Evolutionary conservation across 2,113 vertebrate genomes (phyloP).

Genomic region (Pluvianellus socialis): DNA sequence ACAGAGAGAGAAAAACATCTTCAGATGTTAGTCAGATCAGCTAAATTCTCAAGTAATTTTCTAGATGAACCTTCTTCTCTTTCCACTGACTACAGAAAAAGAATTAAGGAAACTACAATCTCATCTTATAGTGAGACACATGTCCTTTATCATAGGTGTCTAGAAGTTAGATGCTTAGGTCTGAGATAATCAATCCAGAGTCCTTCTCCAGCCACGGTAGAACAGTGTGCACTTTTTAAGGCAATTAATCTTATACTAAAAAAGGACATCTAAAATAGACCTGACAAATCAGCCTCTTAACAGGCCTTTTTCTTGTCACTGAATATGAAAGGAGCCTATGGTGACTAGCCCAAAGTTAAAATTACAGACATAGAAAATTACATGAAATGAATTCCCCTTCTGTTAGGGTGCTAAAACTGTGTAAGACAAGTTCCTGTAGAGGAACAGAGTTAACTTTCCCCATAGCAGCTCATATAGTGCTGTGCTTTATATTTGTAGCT

Average conservation of each 20-base stretch:
- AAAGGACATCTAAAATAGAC: neutral
- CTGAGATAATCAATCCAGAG: neutral
- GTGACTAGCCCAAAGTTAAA: neutral
- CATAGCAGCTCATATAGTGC: no score
- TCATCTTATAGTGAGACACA: neutral
- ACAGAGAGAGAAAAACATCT: neutral
- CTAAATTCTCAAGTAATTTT: neutral
- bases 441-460: neutral
- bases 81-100: neutral
- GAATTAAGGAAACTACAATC: neutral
- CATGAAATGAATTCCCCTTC: neutral
- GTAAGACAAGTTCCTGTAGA: neutral
- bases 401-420: neutral
- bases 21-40: neutral
- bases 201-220: neutral
- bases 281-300: neutral
- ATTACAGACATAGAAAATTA: neutral
- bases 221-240: fast-evolving
- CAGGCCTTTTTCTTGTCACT: neutral
- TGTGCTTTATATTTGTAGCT: neutral
- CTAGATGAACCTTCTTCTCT: neutral
- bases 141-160: neutral
- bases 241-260: neutral
- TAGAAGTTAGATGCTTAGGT: neutral
- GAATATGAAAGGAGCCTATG: neutral